These are phyloP conservation scores for Elephas maximus DNA, from an alignment of 2,113 vertebrate genomes.

Conservation along the genomic window DNA sequence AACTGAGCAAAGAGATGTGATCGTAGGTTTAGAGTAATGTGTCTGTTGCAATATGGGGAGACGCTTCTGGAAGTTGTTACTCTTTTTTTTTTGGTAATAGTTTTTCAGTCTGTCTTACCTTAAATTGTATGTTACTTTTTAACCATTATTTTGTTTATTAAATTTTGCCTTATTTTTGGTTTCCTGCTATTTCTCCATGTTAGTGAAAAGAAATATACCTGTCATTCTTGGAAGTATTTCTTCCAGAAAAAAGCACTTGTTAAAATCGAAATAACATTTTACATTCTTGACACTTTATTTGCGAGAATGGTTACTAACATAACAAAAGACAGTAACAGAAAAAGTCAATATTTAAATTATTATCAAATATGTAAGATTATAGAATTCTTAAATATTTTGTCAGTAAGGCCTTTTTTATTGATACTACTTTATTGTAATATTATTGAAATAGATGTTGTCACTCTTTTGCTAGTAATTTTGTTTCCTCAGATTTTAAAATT, in stretches of 20 bases:
- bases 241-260: constrained; percentile 26
- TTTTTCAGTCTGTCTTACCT: constrained; percentile 53
- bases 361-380: constrained; percentile 26
- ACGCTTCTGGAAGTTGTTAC: constrained; percentile 28
- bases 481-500: constrained; percentile 9
- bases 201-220: constrained; percentile 49
- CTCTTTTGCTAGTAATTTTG: constrained; percentile 48
- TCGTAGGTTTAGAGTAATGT: constrained; percentile 57
- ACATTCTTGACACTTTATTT: constrained; percentile 29
- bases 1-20: constrained; percentile 14
- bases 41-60: background rate
- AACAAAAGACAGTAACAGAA: background rate
- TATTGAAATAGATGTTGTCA: constrained; percentile 59
- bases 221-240: constrained; percentile 16
- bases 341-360: constrained; percentile 41
- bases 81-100: background rate
- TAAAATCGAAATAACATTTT: constrained; percentile 59
- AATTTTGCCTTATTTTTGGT: background rate
- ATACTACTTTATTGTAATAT: constrained; percentile 36
- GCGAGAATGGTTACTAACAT: constrained; percentile 34
- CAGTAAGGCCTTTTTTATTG: background rate
- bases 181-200: background rate
- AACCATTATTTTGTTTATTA: background rate
- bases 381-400: constrained; percentile 43
- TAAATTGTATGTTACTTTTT: constrained; percentile 25